Base-by-base conservation (phyloP, 2,113 vertebrate species). In the Dipodomys stephensi region DNA sequence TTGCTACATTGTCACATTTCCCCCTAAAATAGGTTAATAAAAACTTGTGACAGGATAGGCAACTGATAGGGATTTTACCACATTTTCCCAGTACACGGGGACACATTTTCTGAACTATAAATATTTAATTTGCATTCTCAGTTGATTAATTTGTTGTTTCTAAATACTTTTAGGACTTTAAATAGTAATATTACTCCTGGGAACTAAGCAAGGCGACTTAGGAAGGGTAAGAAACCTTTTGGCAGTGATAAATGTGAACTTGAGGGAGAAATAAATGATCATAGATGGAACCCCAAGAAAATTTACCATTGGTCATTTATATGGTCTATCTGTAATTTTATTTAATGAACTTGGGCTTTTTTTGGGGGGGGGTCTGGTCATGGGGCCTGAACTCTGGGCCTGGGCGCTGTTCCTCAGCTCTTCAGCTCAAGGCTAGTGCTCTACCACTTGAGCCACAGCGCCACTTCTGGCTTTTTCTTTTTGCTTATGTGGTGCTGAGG, bases 311-410 rank as follows among this genome's bases (percentile, higher is more conserved):
- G 93, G 92, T 93, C 85, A 92, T 96, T 96, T 97, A 39, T 39
- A 39, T 39, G 39, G 39, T 39, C 78, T 72, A 69, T 90, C n/a
- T 86, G 84, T 94, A 94, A 64, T 97, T 95, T 95, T 95, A 83
- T 32, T 95, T 96, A 94, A 90, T 96, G 84, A 90, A 2, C 85
- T 91, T 78, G 86, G 15, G 74, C 95, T 96, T 97, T 80, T 96
- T 97, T 39, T 39, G 4, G 39, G 39, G 39, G 39, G 39, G 39
- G 39, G 39, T 5, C 39, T 39, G 39, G 39, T 39, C 39, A 39
- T 39, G 39, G 39, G 39, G 39, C 5, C 39, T 39, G 39, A 39
- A 39, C 39, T 39, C 39, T 39, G 39, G 39, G 39, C 39, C 39
- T 39, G 39, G 39, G 39, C 39, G 39, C 5, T 39, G 39, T 39